Percentiles rank a stretch among this genome's conserved stretches.
phyloP scores from a whole-genome alignment of 1,140 invertebrate genomes.

The Ylistrum balloti region DNA sequence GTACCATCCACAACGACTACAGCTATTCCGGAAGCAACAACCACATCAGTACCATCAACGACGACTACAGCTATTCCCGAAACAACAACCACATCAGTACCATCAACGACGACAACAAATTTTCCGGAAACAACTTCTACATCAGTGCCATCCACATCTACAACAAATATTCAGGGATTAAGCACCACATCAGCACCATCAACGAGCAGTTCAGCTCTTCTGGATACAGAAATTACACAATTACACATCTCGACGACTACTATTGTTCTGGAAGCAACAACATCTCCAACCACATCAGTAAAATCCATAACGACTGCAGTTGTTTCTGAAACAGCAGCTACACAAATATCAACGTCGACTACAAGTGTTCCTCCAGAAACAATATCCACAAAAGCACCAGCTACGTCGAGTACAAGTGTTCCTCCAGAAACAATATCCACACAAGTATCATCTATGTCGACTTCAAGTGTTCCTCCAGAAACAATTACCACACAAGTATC shows the following conservation, averaged over 20 bases:
- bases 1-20: background rate
- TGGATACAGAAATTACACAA: background rate
- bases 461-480: too few species aligned
- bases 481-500: too few species aligned
- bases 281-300: too few species aligned
- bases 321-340: background rate
- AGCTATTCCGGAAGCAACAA: background rate
- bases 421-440: background rate
- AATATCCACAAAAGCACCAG: too few species aligned
- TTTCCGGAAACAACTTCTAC: background rate
- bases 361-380: background rate
- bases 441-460: background rate
- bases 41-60: background rate
- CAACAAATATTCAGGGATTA: background rate
- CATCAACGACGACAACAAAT: background rate
- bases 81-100: background rate
- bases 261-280: too few species aligned
- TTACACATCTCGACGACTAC: background rate
- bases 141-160: background rate
- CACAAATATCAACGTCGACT: background rate
- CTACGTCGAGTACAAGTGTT: background rate
- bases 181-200: background rate
- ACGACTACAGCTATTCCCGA: background rate
- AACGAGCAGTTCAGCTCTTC: background rate
- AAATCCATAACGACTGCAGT: background rate